phyloP scores from a whole-genome alignment of 2,888 invertebrate genomes.

The Campoplex capitator region DNA sequence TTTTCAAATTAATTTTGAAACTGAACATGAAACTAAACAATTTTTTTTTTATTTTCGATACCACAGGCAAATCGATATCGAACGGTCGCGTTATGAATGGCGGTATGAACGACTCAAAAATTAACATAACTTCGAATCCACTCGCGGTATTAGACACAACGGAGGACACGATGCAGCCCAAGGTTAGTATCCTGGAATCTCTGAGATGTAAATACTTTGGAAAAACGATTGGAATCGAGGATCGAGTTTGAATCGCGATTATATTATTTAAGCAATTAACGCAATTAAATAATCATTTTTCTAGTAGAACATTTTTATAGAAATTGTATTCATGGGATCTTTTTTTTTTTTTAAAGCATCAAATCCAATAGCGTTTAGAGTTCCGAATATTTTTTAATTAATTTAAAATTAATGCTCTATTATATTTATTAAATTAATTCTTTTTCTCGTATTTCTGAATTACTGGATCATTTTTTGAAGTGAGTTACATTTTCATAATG shows the following conservation, averaged over 20 bases:
- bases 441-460: not conserved
- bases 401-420: not conserved
- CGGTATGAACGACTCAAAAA: conserved; percentile 85
- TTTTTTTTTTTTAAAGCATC: not conserved
- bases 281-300: not conserved
- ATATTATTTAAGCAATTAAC: conserved; percentile 3
- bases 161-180: conserved; percentile 86
- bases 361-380: not conserved
- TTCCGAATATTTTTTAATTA: not conserved
- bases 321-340: not conserved
- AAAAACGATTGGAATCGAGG: conserved; percentile 53
- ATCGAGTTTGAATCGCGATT: conserved; percentile 45
- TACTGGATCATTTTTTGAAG: not conserved
- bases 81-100: conserved; percentile 84
- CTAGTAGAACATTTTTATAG: not conserved
- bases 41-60: conserved; percentile 33
- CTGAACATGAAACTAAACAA: not conserved
- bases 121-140: conserved; percentile 92
- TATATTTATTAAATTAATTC: not conserved
- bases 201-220: conserved; percentile 58
- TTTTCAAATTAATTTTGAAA: too few species aligned
- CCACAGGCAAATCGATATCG: conserved; percentile 81
- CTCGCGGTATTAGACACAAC: conserved; percentile 88
- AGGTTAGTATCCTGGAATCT: conserved; percentile 80
- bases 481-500: not conserved